These are phyloP conservation scores for Congeria kusceri DNA, from an alignment of 2,888 invertebrate genomes.

Conservation along the genomic window DNA sequence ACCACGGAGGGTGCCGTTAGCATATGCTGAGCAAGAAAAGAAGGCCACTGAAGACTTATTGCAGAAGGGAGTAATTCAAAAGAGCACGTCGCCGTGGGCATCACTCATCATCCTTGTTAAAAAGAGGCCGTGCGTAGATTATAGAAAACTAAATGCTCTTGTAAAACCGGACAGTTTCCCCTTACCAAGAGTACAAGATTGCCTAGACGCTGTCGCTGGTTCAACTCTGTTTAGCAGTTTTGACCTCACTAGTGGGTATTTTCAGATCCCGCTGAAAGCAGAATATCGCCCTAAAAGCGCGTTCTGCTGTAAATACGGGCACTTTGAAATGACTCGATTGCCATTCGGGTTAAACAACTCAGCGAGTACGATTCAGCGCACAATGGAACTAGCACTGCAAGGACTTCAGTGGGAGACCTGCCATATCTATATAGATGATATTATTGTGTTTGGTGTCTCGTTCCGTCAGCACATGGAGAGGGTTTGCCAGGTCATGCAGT, in stretches of 20 bases:
- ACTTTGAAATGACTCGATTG: conserved; percentile 3
- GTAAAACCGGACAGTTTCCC: no score
- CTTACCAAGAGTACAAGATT: conserved; percentile 6
- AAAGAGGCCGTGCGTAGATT: conserved; percentile 22
- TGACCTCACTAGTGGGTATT: conserved; percentile 2
- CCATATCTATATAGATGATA: conserved; percentile 35
- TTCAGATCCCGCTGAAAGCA: conserved; percentile 10
- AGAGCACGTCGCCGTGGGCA: conserved; percentile 37
- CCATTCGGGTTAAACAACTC: conserved; percentile 14
- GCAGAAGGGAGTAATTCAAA: conserved; percentile 24
- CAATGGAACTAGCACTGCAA: conserved; percentile 22
- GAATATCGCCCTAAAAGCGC: conserved; percentile 5
- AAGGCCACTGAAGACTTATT: conserved; percentile 40
- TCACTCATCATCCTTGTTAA: conserved; percentile 24
- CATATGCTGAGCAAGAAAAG: conserved; percentile 47
- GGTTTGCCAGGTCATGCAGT: conserved; percentile 10
- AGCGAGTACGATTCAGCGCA: not conserved
- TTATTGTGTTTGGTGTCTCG: conserved; percentile 13
- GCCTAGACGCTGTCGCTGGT: conserved; percentile 8
- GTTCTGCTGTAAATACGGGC: conserved; percentile 15
- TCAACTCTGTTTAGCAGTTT: not conserved
- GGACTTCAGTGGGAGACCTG: conserved; percentile 25
- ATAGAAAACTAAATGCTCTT: conserved; percentile 7
- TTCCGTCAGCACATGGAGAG: conserved; percentile 21
- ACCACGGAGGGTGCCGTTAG: conserved; percentile 43